Conservation (phyloP, 2,113 vertebrate genomes). For the Gavialis gangeticus region DNA sequence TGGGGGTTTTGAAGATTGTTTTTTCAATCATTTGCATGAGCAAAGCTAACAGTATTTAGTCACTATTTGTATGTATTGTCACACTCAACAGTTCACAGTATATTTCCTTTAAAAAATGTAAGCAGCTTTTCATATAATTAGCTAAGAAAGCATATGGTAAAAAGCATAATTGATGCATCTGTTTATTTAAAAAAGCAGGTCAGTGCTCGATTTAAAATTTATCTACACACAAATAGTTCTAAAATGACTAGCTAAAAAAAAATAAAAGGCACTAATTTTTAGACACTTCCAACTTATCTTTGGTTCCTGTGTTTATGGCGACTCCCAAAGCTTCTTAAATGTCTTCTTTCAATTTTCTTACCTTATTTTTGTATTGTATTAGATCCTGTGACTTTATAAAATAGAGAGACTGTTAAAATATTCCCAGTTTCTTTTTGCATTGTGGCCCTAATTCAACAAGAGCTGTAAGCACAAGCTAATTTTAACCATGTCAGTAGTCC, state of each 20-base stretch:
- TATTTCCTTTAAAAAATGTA: neutral
- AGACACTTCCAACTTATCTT: neutral
- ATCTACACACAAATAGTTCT: neutral
- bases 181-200: neutral
- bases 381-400: neutral
- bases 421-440: neutral
- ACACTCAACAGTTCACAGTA: neutral
- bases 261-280: neutral
- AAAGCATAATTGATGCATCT: neutral
- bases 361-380: neutral
- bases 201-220: constrained; percentile 39
- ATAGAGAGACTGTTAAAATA: neutral
- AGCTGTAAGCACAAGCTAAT: neutral
- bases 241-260: constrained; percentile 16
- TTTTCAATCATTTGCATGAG: neutral
- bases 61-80: neutral
- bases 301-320: neutral
- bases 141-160: constrained; percentile 27
- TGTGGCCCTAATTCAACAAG: neutral
- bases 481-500: neutral
- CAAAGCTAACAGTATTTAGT: neutral
- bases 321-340: neutral
- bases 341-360: neutral
- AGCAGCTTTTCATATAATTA: constrained; percentile 15
- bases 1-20: neutral